Percentiles rank a stretch among this genome's conserved stretches.
Evolutionary conservation across 2,888 invertebrate species (phyloP).

Genomic region (Clusia tigrina): DNA sequence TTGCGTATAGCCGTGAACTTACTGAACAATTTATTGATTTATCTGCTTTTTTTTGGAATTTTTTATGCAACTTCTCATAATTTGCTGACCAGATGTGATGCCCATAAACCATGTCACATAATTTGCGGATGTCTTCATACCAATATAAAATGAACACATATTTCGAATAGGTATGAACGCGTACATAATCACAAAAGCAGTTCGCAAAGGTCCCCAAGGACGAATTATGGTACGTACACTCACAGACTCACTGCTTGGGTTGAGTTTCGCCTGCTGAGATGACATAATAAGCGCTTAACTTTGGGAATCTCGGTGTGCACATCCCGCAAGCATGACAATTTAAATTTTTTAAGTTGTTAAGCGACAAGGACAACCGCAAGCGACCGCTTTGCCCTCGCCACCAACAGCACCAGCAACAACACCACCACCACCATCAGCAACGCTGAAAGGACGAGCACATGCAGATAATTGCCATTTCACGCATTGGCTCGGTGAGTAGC

Average conservation of each 20-base stretch:
- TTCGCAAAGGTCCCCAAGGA: slow-evolving; percentile 42
- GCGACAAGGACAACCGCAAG: slow-evolving; percentile 15
- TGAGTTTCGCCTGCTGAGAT: slow-evolving; percentile 12
- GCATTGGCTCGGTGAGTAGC: slow-evolving; percentile 10
- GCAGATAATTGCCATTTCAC: slow-evolving; percentile 38
- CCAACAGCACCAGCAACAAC: neutral
- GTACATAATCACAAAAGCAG: slow-evolving; percentile 9
- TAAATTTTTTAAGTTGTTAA: slow-evolving; percentile 30
- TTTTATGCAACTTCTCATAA: neutral
- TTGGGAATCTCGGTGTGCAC: neutral
- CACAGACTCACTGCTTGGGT: neutral
- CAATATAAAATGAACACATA: slow-evolving; percentile 32
- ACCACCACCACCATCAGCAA: slow-evolving; percentile 14
- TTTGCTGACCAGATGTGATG: slow-evolving; percentile 38
- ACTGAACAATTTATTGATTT: neutral
- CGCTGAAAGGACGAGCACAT: neutral
- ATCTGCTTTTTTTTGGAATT: neutral
- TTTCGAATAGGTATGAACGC: slow-evolving; percentile 25
- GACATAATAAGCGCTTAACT: slow-evolving; percentile 22
- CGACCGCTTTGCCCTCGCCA: no score
- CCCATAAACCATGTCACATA: slow-evolving; percentile 31
- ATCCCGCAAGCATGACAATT: slow-evolving; percentile 23
- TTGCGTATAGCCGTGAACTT: no score
- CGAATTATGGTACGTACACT: slow-evolving; percentile 35
- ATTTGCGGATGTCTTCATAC: slow-evolving; percentile 24